phyloP scores from a whole-genome alignment of 1,140 invertebrate genomes.

The Orchestia grillus region DNA sequence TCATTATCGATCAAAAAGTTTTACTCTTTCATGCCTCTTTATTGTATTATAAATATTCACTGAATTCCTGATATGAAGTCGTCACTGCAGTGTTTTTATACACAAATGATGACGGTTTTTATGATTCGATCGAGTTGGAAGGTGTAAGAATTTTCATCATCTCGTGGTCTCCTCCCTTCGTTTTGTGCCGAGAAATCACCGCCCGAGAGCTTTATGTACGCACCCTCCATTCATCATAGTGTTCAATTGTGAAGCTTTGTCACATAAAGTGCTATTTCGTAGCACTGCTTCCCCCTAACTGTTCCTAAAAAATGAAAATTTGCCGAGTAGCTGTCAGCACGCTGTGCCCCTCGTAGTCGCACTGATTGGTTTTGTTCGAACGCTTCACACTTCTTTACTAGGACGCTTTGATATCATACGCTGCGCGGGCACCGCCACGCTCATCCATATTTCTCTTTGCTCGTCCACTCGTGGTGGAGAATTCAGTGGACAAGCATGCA shows the following conservation, averaged over 20 bases:
- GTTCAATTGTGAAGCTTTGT: not conserved
- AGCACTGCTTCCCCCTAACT: not conserved
- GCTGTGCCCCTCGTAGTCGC: not conserved
- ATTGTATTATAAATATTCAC: not conserved
- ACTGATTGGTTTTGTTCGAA: not conserved
- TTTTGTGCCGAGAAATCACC: not conserved
- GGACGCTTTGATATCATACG: not conserved
- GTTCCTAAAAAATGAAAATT: not conserved
- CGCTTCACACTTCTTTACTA: not conserved
- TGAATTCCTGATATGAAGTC: not conserved
- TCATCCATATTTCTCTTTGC: not conserved
- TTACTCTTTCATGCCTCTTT: not conserved
- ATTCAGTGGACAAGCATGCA: not conserved
- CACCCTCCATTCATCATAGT: not conserved
- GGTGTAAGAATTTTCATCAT: not conserved
- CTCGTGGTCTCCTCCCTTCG: not conserved
- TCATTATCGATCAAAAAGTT: not conserved
- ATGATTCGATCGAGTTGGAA: not conserved
- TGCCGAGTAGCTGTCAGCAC: not conserved
- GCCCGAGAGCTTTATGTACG: not conserved
- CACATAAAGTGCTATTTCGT: not conserved
- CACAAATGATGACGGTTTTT: not conserved
- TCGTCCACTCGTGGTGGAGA: not conserved
- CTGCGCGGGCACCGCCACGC: not conserved
- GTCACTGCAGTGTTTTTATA: not conserved